Conservation (phyloP, 2,797 vertebrate species). For the Pachyuromys duprasi region DNA sequence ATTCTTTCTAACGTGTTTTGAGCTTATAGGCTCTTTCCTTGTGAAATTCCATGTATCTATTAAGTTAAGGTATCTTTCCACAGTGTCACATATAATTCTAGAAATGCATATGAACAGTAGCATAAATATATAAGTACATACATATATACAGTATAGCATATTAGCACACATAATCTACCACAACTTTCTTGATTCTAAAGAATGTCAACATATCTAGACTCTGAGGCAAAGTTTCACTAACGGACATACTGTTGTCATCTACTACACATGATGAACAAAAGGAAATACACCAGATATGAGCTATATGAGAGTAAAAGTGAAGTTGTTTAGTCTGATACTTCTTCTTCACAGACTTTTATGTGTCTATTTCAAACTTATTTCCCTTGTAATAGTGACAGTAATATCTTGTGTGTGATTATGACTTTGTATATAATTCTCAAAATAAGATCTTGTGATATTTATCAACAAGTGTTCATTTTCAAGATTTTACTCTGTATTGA, state of each 20-base stretch:
- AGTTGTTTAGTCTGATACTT: conserved; percentile 43
- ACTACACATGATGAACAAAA: not conserved
- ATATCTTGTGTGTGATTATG: not conserved
- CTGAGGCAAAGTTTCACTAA: conserved; percentile 20
- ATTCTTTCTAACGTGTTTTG: not conserved
- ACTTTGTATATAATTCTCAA: conserved; percentile 49
- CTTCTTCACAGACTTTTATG: conserved; percentile 23
- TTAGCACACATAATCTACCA: not conserved
- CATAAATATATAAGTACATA: not conserved
- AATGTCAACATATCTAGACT: conserved; percentile 2
- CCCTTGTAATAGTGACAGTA: not conserved
- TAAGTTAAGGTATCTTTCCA: not conserved
- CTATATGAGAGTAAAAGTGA: not conserved
- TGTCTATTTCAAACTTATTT: conserved; percentile 32
- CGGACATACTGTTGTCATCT: not conserved
- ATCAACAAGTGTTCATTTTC: not conserved
- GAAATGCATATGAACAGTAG: not conserved
- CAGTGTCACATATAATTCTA: not conserved
- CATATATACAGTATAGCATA: not conserved
- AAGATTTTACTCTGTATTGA: not conserved
- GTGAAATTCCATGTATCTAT: not conserved
- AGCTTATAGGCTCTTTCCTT: not conserved
- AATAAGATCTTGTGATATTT: conserved; percentile 38
- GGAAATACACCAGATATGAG: not conserved
- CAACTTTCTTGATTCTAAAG: conserved; percentile 32